These are phyloP conservation scores for Cacatua alba DNA, from an alignment of 2,113 vertebrate species.

Conservation along the genomic window DNA sequence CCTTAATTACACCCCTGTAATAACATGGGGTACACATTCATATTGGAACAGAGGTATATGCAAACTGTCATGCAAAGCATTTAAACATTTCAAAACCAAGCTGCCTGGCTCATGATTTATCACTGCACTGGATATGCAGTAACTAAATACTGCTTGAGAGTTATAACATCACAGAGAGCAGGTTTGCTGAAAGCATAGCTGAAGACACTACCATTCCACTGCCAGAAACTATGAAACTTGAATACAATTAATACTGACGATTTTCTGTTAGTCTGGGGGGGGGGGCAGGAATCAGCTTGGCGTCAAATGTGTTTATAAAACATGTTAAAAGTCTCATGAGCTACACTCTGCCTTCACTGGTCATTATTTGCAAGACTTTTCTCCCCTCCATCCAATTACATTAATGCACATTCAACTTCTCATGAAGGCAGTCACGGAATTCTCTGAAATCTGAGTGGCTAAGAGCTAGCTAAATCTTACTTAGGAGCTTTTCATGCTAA, in stretches of 20 bases:
- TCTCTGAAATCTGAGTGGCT: background rate
- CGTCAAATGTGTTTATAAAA: background rate
- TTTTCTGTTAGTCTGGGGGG: background rate
- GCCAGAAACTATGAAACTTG: background rate
- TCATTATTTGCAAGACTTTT: background rate
- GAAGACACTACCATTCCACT: background rate
- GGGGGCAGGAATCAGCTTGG: rapidly evolving
- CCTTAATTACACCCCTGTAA: background rate
- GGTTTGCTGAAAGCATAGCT: background rate
- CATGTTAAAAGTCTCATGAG: background rate
- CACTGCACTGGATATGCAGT: background rate
- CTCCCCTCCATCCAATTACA: too few species aligned
- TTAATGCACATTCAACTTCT: background rate
- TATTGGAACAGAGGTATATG: background rate
- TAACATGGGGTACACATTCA: background rate
- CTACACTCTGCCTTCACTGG: background rate
- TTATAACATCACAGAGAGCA: background rate
- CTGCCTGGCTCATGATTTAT: background rate
- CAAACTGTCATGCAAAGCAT: background rate
- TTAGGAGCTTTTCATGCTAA: background rate
- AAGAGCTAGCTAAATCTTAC: background rate
- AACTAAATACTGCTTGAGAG: background rate
- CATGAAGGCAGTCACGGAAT: background rate
- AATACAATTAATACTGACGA: background rate
- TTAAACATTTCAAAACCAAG: background rate